Evolutionary conservation across 2,888 invertebrate species (phyloP), one percentile per base, ranked within the genome.

Genomic region (Tribolium freemani): DNA sequence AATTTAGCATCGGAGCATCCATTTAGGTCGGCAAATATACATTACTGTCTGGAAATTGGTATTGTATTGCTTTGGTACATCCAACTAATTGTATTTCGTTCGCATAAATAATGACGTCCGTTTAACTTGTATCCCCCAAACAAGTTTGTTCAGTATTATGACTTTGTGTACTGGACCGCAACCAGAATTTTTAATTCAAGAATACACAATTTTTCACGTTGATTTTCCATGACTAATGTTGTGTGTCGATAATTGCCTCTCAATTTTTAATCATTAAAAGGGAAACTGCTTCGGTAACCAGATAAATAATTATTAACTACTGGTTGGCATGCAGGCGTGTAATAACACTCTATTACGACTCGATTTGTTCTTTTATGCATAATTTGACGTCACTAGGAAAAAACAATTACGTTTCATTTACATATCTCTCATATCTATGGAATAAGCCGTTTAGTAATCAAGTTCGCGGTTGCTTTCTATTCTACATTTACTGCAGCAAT

Each of bases 91-190:
- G 63, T 44, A 56, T 64, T 70, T 64, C 64, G 57, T 70, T 53
- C 57, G 57, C 63, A 64, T 70, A 70, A 70, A 57, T 70, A 70
- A 70, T 64, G 64, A 70, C 45, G 70, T 70, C 54, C 50, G 57
- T 70, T 57, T 46, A 63, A 21, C 56, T 63, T 38, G 46, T 56
- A 70, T 45, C 63, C 46, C 20, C 26, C 56, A 66, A 45, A 66
- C 46, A 63, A 46, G 63, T 63, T 63, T 50, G 48, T 63, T 56
- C 45, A 58, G 21, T 46, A 45, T 58, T 61, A 57, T 57, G 13
- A 57, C 57, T 61, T 46, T 61, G 60, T 48, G 60, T n/a, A 48
- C 30, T 26, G 13, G 9, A 26, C 21, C 48, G 60, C 26, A 48
- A 45, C 11, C 2, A 6, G 8, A 10, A 10, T 56, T 56, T 30